Percentiles rank a stretch among this genome's conserved stretches.
Conservation (phyloP, 2,888 invertebrate genomes). For the Patella depressa region DNA sequence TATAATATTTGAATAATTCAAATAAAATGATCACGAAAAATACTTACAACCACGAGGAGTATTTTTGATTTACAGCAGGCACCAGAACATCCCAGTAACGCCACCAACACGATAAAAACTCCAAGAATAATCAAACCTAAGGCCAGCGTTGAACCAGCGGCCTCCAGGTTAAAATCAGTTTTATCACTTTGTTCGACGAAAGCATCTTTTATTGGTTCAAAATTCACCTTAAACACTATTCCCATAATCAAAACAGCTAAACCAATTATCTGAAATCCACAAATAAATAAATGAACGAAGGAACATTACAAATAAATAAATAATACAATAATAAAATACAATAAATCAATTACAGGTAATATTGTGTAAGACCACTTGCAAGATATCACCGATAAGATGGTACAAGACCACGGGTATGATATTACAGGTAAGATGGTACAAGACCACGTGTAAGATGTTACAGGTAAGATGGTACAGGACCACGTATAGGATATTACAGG, state of each 20-base stretch:
- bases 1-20: background rate
- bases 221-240: slow-evolving; percentile 21
- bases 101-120: slow-evolving; percentile 12
- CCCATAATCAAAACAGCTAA: slow-evolving; percentile 11
- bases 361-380: too few species aligned
- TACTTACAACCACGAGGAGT: slow-evolving; percentile 15
- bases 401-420: too few species aligned
- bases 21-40: background rate
- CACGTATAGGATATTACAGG: too few species aligned
- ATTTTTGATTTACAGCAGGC: slow-evolving; percentile 13
- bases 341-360: too few species aligned
- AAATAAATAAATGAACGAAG: too few species aligned
- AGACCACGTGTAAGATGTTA: too few species aligned
- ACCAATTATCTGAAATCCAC: slow-evolving; percentile 14
- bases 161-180: slow-evolving; percentile 14
- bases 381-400: too few species aligned
- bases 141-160: slow-evolving; percentile 9
- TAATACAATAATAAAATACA: too few species aligned
- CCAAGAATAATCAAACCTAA: slow-evolving; percentile 11
- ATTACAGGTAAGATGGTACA: too few species aligned
- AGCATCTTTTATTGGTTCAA: background rate
- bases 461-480: too few species aligned
- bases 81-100: slow-evolving; percentile 15
- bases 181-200: background rate
- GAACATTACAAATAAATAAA: too few species aligned